Evolutionary conservation across 2,797 vertebrate genomes (phyloP).

Genomic region (Galago senegalensis): DNA sequence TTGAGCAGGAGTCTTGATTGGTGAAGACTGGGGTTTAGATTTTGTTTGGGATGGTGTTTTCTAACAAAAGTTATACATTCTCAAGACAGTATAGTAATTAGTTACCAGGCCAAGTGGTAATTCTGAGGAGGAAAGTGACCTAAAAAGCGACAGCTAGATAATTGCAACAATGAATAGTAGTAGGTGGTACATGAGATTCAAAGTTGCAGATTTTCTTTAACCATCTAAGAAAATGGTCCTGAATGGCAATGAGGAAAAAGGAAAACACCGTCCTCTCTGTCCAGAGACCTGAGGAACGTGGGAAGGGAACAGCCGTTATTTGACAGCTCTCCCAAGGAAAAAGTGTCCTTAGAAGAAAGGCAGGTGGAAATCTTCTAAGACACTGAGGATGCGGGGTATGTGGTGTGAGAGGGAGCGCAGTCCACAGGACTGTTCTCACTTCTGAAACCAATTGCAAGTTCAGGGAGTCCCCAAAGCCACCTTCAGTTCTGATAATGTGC

Average conservation of each 20-base stretch:
- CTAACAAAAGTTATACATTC: not conserved
- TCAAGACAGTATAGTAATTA: not conserved
- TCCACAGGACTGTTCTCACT: not conserved
- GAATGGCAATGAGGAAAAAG: not conserved
- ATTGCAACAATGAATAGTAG: not conserved
- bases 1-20: not conserved
- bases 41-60: not conserved
- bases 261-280: not conserved
- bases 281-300: not conserved
- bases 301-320: not conserved
- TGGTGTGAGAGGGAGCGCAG: not conserved
- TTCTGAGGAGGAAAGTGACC: not conserved
- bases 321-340: not conserved
- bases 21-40: not conserved
- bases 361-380: not conserved
- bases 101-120: not conserved
- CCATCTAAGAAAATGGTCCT: not conserved
- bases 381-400: not conserved
- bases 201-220: not conserved
- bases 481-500: constrained; percentile 4
- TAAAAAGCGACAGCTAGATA: not conserved
- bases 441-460: not conserved
- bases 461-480: not conserved
- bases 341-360: not conserved
- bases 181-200: not conserved